phyloP scores from a whole-genome alignment of 2,888 invertebrate species.

The Hylaea fasciaria region DNA sequence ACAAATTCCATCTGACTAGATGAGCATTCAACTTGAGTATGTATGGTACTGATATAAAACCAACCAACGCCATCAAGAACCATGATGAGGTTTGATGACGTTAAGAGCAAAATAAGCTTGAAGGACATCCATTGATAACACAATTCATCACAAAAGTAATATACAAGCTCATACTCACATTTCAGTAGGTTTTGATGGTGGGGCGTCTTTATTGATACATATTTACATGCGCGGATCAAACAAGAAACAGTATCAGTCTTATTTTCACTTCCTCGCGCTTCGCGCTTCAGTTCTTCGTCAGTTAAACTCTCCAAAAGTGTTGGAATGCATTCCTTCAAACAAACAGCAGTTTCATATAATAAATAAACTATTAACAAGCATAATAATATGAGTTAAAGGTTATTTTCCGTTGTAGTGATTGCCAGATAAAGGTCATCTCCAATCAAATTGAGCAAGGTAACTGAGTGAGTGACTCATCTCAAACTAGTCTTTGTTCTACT shows the following conservation, averaged over 20 bases:
- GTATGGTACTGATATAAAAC: neutral
- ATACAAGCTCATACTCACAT: conserved; percentile 65
- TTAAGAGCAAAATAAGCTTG: neutral
- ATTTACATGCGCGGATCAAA: conserved; percentile 96
- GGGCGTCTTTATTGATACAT: conserved; percentile 93
- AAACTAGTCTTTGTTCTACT: too few species aligned
- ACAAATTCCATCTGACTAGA: neutral
- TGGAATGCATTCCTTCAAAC: conserved; percentile 92
- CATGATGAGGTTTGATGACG: neutral
- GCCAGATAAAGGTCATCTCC: too few species aligned
- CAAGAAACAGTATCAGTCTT: conserved; percentile 98
- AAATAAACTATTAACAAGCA: neutral
- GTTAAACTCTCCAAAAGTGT: conserved; percentile 95
- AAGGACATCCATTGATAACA: conserved; percentile 12
- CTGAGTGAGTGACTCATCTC: too few species aligned
- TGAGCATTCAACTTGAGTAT: conserved; percentile 2
- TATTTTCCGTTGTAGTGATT: too few species aligned
- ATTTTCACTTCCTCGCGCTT: conserved; percentile 95
- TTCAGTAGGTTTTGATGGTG: conserved; percentile 90
- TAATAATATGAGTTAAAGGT: too few species aligned
- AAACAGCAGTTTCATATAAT: conserved; percentile 13
- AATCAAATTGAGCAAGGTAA: too few species aligned
- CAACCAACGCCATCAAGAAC: neutral
- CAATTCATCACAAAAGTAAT: neutral
- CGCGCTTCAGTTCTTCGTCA: conserved; percentile 97